phyloP scores from a whole-genome alignment of 2,113 vertebrate species.

The Microcebus lehilahytsara region DNA sequence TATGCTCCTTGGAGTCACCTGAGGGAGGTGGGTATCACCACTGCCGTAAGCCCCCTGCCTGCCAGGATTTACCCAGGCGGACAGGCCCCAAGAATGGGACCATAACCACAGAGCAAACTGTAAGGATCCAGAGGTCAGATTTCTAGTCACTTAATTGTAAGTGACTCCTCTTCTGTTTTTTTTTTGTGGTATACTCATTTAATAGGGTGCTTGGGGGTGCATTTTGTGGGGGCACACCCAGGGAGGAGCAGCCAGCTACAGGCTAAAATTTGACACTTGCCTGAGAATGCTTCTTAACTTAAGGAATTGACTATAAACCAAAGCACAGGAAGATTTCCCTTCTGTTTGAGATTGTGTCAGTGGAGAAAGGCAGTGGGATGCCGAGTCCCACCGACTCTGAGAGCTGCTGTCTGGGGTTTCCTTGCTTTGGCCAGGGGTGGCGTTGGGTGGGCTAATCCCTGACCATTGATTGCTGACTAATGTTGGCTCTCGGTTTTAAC shows the following conservation, averaged over 20 bases:
- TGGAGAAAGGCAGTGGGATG: background rate
- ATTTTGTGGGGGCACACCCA: background rate
- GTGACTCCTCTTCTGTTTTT: background rate
- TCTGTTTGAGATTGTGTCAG: background rate
- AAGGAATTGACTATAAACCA: background rate
- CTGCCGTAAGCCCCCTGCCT: background rate
- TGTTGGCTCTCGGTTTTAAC: background rate
- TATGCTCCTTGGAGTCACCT: fast-evolving
- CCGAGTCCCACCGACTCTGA: background rate
- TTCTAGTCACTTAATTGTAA: background rate
- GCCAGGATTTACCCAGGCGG: background rate
- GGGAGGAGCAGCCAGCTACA: background rate
- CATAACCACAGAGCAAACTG: background rate
- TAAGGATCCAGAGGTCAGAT: background rate
- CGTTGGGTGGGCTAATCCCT: background rate
- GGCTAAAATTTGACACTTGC: background rate
- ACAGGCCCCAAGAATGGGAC: background rate
- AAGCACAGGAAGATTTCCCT: background rate
- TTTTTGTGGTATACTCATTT: background rate
- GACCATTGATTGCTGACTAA: background rate
- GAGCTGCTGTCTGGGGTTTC: background rate
- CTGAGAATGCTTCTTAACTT: background rate
- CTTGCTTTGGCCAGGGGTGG: background rate
- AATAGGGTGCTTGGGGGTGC: background rate
- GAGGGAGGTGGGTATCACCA: background rate